Base-by-base conservation (phyloP, 1,140 invertebrate genomes). In the Littorina saxatilis region DNA sequence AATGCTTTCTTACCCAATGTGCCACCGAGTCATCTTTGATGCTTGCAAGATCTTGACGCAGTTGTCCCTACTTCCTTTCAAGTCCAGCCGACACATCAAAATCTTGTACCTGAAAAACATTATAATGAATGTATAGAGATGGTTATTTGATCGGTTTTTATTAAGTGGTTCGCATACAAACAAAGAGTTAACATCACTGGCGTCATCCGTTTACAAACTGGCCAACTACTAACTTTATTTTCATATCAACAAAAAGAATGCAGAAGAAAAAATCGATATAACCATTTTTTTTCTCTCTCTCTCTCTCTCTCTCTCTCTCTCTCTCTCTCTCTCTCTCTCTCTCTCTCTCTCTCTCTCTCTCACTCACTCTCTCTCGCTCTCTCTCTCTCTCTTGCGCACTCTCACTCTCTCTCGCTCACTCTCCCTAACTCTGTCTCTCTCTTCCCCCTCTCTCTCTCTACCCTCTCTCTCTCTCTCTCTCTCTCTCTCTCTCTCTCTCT, bases 21-120 rank as follows among this genome's bases (percentile, higher is more conserved):
- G 96, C 95, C 96, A 97, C 32, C 96, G 96, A 86, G 96, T 96
- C 94, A 97, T 95, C 90, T 95, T 95, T 1, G 96, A 90, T 63
- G 96, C 94, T 37, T 96, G 88, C 32, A 97, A 91, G 4, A 97
- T 92, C 13, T 96, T 90, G 11, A 95, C 93, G 91, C 96, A 96
- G 85, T 95, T 95, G 82, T 96, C 95, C 81, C 94, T 94, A 85
- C 94, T 95, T 29, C 95, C 94, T 27, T 95, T 92, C 4, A 96
- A 94, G 80, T 94, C 82, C 17, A 83, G 76, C n/a, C 87, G 81
- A 78, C 84, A 86, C 40, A 91, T 29, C 27, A 91, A 83, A 11
- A 91, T 86, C 72, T 89, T 90, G 84, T 91, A 91, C 70, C 90
- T 91, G 81, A 20, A 80, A 81, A 66, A 82, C 27, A 68, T n/a